Base-by-base conservation (phyloP, 2,888 invertebrate species). In the Cantharis nigra region DNA sequence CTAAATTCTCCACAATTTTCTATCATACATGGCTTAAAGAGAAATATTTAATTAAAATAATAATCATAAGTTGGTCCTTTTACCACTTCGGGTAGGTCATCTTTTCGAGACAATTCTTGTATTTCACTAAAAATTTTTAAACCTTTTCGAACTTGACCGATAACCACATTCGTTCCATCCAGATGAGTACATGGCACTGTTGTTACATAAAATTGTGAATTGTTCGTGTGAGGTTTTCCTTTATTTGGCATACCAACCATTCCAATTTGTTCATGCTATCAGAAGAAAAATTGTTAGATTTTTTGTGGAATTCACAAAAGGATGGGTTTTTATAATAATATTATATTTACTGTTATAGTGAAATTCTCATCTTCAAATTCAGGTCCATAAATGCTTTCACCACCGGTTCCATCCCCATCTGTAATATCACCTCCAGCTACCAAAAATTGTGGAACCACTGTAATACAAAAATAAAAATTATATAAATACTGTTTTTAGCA, bases 131-230 rank as follows among this genome's bases (percentile, higher is more conserved):
- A 90, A 2, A 94, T 89, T 23, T 93, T 93, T 71, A 95, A 88
- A 0, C 97, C 97, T 81, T 93, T 93, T 14, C 93, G 83, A n/a
- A 97, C 95, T 80, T 91, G 91, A 0, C 97, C 97, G 85, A 96
- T 95, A 23, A 93, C 95, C 2, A 97, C 96, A 87, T 97, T 96
- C 14, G 91, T 93, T 5, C 92, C 93, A 87, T 97, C 94, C 69
- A 97, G 89, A 86, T 97, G 96, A 0, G 91, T 89, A 84, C 95
- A 95, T 1, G 92, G 91, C 1, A 92, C 93, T 0, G 93, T 92
- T 0, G 96, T 95, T 77, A 98, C 95, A 86, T 98, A 96, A 89
- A 99, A 99, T 89, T 99, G 99, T 0, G 98, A 98, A 81, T 95
- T 96, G 87, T 98, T 98, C 9, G 96, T 95, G 87, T 98, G 91